Evolutionary conservation across 2,888 invertebrate species (phyloP).

Genomic region (Hydropsyche betteni): DNA sequence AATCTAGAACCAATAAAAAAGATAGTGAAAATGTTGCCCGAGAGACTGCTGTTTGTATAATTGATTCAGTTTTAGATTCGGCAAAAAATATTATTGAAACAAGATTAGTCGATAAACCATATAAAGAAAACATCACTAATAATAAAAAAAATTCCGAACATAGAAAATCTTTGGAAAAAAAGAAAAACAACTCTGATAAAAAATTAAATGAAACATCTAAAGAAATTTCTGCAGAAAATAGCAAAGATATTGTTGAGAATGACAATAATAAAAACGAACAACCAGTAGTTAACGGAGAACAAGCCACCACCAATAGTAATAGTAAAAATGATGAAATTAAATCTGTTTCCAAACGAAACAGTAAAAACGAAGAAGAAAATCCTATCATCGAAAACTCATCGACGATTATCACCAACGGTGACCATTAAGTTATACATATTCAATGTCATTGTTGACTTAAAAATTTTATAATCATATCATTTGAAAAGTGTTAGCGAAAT

Average conservation of each 20-base stretch:
- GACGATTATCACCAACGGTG: background rate
- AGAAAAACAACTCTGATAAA: slow-evolving; percentile 16
- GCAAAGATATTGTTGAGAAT: background rate
- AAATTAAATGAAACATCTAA: slow-evolving; percentile 8
- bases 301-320: background rate
- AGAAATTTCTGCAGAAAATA: slow-evolving; percentile 10
- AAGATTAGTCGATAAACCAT: slow-evolving; percentile 49
- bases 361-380: background rate
- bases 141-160: slow-evolving; percentile 17
- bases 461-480: no score
- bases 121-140: slow-evolving; percentile 28
- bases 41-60: slow-evolving; percentile 50
- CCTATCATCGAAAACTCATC: background rate
- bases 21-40: slow-evolving; percentile 45
- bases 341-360: background rate
- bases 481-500: no score
- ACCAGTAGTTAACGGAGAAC: background rate
- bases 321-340: background rate
- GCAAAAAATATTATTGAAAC: slow-evolving; percentile 49
- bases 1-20: slow-evolving; percentile 36
- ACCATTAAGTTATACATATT: background rate
- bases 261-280: slow-evolving; percentile 7
- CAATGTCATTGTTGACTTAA: no score
- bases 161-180: slow-evolving; percentile 35
- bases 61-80: slow-evolving; percentile 51